Conservation (phyloP, 2,113 vertebrate species). For the Dolichotis patagonum region DNA sequence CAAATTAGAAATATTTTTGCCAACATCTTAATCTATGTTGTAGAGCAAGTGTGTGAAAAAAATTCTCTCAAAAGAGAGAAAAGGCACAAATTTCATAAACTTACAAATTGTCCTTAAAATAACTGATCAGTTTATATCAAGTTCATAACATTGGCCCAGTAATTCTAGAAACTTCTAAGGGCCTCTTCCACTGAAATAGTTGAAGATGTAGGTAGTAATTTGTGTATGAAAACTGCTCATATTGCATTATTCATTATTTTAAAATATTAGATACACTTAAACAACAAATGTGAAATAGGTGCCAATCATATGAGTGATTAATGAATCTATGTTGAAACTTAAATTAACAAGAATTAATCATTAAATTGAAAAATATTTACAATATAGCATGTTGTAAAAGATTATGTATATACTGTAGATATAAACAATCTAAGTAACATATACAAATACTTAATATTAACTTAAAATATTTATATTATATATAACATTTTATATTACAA, state of each 20-base stretch:
- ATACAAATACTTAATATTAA: background rate
- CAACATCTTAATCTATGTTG: background rate
- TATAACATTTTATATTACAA: background rate
- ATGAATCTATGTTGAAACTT: background rate
- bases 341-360: background rate
- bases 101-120: background rate
- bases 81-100: background rate
- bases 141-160: background rate
- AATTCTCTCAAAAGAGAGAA: too few species aligned
- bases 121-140: background rate
- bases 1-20: background rate
- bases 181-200: background rate
- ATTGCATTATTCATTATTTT: background rate
- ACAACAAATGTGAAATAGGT: background rate
- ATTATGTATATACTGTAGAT: background rate
- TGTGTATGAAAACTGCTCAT: background rate
- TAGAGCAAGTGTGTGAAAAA: background rate
- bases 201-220: background rate
- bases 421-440: background rate
- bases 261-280: background rate
- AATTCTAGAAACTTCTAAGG: background rate
- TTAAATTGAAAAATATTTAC: conserved; percentile 9
- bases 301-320: background rate
- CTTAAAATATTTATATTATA: background rate
- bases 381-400: background rate